These are phyloP conservation scores for Festucalex cinctus DNA, from an alignment of 2,113 vertebrate species.

Conservation along the genomic window DNA sequence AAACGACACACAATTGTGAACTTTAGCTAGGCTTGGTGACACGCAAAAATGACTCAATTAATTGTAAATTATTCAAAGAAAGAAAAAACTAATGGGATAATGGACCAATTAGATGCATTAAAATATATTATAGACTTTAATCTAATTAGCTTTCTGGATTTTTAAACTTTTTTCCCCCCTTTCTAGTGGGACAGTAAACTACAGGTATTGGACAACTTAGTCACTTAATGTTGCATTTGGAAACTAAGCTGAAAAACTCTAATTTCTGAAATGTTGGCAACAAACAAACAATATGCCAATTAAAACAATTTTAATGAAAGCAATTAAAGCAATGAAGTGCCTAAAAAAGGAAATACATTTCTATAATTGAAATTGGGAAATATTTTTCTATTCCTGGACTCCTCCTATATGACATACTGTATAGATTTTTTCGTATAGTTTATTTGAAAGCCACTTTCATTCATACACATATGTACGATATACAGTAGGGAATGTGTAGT, in stretches of 20 bases:
- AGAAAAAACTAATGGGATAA: not conserved
- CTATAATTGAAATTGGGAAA: not conserved
- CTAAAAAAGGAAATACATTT: not conserved
- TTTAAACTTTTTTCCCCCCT: not conserved
- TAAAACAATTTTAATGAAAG: not conserved
- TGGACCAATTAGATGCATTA: not conserved
- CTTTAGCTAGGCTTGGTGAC: not conserved
- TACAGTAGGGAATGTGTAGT: too few species aligned
- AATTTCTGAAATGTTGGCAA: not conserved
- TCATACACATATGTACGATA: too few species aligned
- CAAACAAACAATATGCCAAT: not conserved
- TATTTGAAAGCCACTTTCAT: not conserved
- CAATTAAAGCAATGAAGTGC: not conserved
- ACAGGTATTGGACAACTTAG: not conserved
- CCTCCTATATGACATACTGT: not conserved
- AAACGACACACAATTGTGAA: not conserved
- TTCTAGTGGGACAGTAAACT: not conserved
- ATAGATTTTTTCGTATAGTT: not conserved
- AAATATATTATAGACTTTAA: not conserved
- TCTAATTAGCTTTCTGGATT: not conserved
- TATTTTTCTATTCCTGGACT: not conserved
- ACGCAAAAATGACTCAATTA: not conserved
- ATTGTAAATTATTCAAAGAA: not conserved
- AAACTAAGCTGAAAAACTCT: not conserved
- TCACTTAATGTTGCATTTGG: not conserved